These are phyloP conservation scores for Rissa tridactyla DNA, from an alignment of 2,113 vertebrate genomes.

Conservation along the genomic window DNA sequence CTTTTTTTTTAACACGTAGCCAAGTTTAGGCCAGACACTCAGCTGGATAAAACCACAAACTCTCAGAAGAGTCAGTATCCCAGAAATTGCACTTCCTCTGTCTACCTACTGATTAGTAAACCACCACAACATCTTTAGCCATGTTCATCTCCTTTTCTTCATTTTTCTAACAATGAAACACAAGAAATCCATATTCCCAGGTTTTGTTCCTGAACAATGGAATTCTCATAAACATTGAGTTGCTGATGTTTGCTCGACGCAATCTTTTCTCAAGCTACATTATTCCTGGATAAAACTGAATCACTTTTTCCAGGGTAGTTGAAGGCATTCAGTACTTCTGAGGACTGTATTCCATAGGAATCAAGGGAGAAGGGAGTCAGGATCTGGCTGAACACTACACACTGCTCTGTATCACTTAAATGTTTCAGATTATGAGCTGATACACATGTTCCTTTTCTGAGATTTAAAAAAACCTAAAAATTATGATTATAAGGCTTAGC, in stretches of 20 bases:
- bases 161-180: background rate
- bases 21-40: constrained; percentile 13
- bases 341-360: background rate
- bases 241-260: background rate
- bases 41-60: constrained; percentile 38
- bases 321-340: background rate
- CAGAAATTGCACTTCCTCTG: background rate
- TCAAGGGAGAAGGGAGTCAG: background rate
- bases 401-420: background rate
- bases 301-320: background rate
- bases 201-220: background rate
- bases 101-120: background rate
- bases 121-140: background rate
- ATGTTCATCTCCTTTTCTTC: background rate
- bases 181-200: background rate
- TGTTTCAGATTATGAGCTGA: background rate
- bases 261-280: background rate
- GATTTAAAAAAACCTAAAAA: background rate
- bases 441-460: background rate
- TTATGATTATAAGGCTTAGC: background rate
- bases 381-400: background rate
- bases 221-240: background rate
- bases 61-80: constrained; percentile 15
- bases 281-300: background rate
- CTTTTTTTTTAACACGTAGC: constrained; percentile 13